phyloP scores from a whole-genome alignment of 2,888 invertebrate genomes.

The Eudasyphora cyanicolor region DNA sequence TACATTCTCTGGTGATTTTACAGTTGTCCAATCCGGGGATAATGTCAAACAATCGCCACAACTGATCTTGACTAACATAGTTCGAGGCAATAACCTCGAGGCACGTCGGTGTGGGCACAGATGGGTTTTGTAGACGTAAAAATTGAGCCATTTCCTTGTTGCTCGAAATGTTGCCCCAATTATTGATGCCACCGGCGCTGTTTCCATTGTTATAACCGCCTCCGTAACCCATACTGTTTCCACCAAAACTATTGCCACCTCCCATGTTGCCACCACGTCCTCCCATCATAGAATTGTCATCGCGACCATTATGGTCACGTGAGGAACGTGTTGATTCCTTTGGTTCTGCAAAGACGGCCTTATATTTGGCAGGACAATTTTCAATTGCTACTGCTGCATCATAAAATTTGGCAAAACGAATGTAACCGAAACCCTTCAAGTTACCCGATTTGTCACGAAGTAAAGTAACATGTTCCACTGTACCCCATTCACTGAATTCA shows the following conservation, averaged over 20 bases:
- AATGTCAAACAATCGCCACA: conserved; percentile 92
- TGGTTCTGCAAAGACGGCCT: conserved; percentile 94
- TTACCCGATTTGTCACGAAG: conserved; percentile 89
- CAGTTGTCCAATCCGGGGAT: conserved; percentile 88
- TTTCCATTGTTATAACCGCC: conserved; percentile 73
- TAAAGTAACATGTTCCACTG: conserved; percentile 87
- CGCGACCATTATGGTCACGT: conserved; percentile 75
- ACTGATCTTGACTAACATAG: conserved; percentile 84
- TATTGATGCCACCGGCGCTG: conserved; percentile 73
- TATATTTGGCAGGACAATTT: conserved; percentile 90
- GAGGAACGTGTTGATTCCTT: conserved; percentile 81
- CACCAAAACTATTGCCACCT: conserved; percentile 75
- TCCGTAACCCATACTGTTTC: conserved; percentile 73
- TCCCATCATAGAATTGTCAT: conserved; percentile 68
- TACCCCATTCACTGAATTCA: conserved; percentile 92
- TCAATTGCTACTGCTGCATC: conserved; percentile 94
- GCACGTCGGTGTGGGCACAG: conserved; percentile 81
- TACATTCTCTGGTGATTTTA: conserved; percentile 80
- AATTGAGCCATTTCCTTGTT: conserved; percentile 76
- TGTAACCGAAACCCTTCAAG: conserved; percentile 93
- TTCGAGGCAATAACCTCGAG: conserved; percentile 88
- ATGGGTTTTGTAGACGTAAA: conserved; percentile 76
- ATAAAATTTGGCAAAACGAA: conserved; percentile 89
- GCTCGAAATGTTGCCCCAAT: conserved; percentile 71
- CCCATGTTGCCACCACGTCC: conserved; percentile 67